Percentiles rank a stretch among this genome's conserved stretches.
Conservation (phyloP, 2,888 invertebrate species). For the Agonopterix heracliana region DNA sequence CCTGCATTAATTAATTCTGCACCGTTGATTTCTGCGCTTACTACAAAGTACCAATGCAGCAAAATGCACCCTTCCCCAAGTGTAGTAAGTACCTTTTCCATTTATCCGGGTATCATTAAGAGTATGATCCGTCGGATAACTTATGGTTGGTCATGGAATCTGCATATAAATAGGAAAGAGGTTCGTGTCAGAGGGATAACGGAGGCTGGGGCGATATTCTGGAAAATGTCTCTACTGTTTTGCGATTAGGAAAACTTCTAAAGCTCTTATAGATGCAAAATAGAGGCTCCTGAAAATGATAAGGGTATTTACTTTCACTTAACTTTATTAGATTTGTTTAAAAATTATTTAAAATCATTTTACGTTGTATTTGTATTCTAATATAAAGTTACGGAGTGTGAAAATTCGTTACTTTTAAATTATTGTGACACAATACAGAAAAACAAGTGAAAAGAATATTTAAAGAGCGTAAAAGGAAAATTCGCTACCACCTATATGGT, state of each 20-base stretch:
- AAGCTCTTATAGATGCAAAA: too few relatives aligned
- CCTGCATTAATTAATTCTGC: slow-evolving; percentile 64
- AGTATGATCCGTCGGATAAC: slow-evolving; percentile 71
- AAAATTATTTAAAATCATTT: too few relatives aligned
- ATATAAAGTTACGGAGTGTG: too few relatives aligned
- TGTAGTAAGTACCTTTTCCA: slow-evolving; percentile 44
- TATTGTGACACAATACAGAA: slow-evolving; percentile 18
- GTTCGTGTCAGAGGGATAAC: slow-evolving; percentile 37
- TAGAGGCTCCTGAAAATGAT: too few relatives aligned
- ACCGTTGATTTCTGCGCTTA: slow-evolving; percentile 43
- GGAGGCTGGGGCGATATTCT: slow-evolving; percentile 8
- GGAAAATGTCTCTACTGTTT: not conserved
- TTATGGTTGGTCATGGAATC: slow-evolving; percentile 70
- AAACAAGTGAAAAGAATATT: slow-evolving; percentile 46
- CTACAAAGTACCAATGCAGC: slow-evolving; percentile 35
- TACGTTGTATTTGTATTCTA: too few relatives aligned
- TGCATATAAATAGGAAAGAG: slow-evolving; percentile 72
- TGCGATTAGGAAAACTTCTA: too few relatives aligned
- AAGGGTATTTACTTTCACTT: too few relatives aligned
- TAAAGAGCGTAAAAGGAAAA: slow-evolving; percentile 46
- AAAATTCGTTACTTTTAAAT: too few relatives aligned
- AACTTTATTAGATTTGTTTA: too few relatives aligned
- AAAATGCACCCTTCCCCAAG: slow-evolving; percentile 39
- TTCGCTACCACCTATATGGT: slow-evolving; percentile 31
- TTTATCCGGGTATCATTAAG: slow-evolving; percentile 66